phyloP scores from a whole-genome alignment of 2,113 vertebrate genomes.

The Tachysurus vachellii region DNA sequence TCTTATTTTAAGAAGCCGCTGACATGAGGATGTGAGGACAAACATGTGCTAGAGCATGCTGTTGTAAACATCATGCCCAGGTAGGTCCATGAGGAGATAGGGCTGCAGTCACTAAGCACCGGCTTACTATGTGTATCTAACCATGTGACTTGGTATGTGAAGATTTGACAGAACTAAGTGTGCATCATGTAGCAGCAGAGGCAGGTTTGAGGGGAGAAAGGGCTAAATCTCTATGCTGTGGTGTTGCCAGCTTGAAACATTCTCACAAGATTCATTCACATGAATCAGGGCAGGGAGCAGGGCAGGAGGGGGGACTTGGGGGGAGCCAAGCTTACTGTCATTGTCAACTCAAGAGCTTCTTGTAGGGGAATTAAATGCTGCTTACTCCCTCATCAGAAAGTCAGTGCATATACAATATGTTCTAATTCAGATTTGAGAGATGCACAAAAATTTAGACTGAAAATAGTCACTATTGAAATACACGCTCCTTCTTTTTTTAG shows the following conservation, averaged over 20 bases:
- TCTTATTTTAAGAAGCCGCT: slow-evolving; percentile 49
- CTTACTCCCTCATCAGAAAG: slow-evolving; percentile 38
- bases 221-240: slow-evolving; percentile 54
- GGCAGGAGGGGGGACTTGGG: slow-evolving; percentile 22
- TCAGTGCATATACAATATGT: slow-evolving; percentile 30
- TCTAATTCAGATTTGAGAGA: slow-evolving; percentile 50
- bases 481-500: slow-evolving; percentile 49
- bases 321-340: slow-evolving; percentile 52
- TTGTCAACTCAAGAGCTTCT: slow-evolving; percentile 51
- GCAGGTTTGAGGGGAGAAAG: not conserved
- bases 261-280: slow-evolving; percentile 56
- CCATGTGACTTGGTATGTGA: not conserved
- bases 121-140: not conserved
- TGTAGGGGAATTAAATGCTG: slow-evolving; percentile 53
- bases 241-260: slow-evolving; percentile 47
- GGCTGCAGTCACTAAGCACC: not conserved
- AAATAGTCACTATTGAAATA: slow-evolving; percentile 44
- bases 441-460: slow-evolving; percentile 54
- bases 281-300: slow-evolving; percentile 43
- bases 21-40: slow-evolving; percentile 9
- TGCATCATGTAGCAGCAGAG: not conserved
- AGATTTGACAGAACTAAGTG: not conserved
- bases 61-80: slow-evolving; percentile 34
- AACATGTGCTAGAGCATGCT: slow-evolving; percentile 21
- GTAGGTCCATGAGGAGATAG: not conserved